Conservation (phyloP, 2,113 vertebrate species). For the Chelonoidis abingdonii region DNA sequence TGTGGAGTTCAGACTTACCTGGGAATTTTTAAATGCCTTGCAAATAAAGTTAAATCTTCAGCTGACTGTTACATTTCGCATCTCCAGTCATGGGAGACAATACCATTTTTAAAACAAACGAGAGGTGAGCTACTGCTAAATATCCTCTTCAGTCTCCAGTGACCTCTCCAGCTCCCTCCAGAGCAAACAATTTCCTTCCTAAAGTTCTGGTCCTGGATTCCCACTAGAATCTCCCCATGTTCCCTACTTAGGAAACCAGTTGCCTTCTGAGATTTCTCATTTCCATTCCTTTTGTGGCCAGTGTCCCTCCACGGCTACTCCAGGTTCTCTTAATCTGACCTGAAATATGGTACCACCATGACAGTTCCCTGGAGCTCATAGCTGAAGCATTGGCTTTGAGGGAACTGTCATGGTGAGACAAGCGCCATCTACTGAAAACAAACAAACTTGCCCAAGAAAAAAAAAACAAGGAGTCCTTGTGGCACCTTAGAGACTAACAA, state of each 20-base stretch:
- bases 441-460: not conserved
- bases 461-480: no score
- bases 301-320: not conserved
- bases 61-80: not conserved
- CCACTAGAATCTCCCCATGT: constrained; percentile 17
- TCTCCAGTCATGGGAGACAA: not conserved
- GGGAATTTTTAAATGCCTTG: not conserved
- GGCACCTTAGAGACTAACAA: no score
- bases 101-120: constrained; percentile 28
- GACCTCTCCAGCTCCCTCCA: constrained; percentile 23
- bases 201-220: constrained; percentile 7
- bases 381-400: no score
- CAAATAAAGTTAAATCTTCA: not conserved
- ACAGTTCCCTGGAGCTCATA: no score
- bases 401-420: not conserved
- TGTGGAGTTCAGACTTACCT: not conserved
- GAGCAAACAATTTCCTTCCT: constrained; percentile 32
- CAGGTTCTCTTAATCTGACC: not conserved
- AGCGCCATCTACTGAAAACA: not conserved
- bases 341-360: not conserved
- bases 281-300: not conserved
- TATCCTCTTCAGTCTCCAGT: constrained; percentile 34
- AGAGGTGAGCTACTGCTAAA: constrained; percentile 42
- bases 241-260: constrained; percentile 29
- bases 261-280: not conserved